Evolutionary conservation across 2,888 invertebrate genomes (phyloP).

Genomic region (Petrolisthes cinctipes): DNA sequence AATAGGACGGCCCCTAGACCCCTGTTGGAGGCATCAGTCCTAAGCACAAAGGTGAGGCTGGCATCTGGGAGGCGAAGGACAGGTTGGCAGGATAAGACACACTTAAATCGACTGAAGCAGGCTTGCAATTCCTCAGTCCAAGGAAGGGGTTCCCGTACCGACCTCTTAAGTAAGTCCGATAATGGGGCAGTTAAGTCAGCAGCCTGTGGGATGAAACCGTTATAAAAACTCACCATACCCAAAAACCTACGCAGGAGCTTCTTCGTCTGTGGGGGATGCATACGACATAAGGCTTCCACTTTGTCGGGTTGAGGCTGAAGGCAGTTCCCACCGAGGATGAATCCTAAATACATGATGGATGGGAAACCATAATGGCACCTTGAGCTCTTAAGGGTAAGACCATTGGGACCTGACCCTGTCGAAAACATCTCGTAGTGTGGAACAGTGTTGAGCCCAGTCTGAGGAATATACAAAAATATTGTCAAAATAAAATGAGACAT

Average conservation of each 20-base stretch:
- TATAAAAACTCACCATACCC: no score
- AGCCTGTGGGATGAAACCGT: neutral
- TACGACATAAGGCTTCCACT: no score
- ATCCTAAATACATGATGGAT: no score
- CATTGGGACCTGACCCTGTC: no score
- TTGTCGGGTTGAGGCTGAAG: no score
- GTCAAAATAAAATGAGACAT: no score
- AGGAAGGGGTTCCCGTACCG: neutral
- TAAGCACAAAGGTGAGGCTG: neutral
- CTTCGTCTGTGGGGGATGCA: no score
- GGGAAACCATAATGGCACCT: no score
- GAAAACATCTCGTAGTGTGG: neutral
- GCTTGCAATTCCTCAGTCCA: neutral
- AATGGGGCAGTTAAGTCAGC: slow-evolving; percentile 6
- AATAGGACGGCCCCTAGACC: no score
- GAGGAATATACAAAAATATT: neutral
- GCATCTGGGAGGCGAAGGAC: neutral
- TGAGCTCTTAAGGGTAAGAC: no score
- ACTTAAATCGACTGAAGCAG: neutral
- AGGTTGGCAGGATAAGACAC: neutral
- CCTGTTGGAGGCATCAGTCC: neutral
- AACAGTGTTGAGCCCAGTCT: neutral
- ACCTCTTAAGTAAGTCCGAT: neutral
- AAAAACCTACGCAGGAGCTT: no score
- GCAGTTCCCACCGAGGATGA: no score